Evolutionary conservation across 2,797 vertebrate species (phyloP), one percentile per base, ranked within the genome.

Genomic region (Takifugu ocellatus): DNA sequence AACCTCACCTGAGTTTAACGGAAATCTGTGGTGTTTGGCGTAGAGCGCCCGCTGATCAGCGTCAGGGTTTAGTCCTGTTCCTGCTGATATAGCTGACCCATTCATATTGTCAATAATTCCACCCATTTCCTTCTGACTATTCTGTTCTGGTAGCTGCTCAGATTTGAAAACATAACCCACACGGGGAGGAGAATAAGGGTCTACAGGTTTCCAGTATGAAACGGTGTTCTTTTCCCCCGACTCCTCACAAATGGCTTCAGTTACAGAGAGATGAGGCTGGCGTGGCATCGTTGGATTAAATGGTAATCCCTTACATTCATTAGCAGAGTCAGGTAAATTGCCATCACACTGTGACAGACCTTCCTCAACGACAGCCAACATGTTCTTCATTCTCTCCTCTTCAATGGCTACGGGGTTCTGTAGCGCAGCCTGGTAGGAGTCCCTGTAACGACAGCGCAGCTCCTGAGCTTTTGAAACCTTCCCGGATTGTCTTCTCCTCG

Each of bases 391-490:
- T 24, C 56, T 82, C 49, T 78, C 75, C 58, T 66, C 77, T 25
- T 67, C 84, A 1, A 89, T 84, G 59, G 52, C 58, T 26, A 89
- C 79, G 0, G 91, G 91, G 61, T 93, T 92, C 77, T 93, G 85
- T 6, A 92, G 84, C 0, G 91, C 89, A 0, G 84, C 90, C 70
- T 90, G 72, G 68, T 93, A 93, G 11, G 93, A 93, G 39, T 94
- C 90, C 0, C 85, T 90, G 46, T 91, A 92, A 17, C 88, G 89
- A 63, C 88, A 89, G 47, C 90, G 87, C 2, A 87, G 58, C 43
- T 89, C 74, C 0, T 88, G 90, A 6, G 63, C 58, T 65, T 71
- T 79, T 12, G 55, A 80, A 15, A 89, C 86, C 45, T 56, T 74
- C 8, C 67, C 76, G 0, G 64, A 85, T 53, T 89, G 84, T 52